phyloP scores from a whole-genome alignment of 2,888 invertebrate genomes.

The Drosophila testacea region DNA sequence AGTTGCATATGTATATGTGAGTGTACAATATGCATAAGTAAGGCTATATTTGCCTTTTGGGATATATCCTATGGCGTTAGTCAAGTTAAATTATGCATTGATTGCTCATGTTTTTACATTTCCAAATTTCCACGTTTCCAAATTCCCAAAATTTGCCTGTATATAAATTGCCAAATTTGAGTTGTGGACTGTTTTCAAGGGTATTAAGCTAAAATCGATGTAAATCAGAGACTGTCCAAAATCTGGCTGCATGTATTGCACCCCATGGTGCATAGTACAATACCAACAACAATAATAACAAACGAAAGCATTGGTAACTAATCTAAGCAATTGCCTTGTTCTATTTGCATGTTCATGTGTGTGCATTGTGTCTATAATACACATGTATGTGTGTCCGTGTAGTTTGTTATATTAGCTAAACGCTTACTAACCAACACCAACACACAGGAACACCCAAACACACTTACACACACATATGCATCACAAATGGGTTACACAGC shows the following conservation, averaged over 20 bases:
- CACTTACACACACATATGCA: slow-evolving; percentile 11
- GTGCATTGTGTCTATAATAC: slow-evolving; percentile 8
- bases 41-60: slow-evolving; percentile 19
- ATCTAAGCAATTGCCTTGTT: slow-evolving; percentile 68
- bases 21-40: slow-evolving; percentile 29
- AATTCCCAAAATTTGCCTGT: neutral
- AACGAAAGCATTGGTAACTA: slow-evolving; percentile 44
- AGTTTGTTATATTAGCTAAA: slow-evolving; percentile 78
- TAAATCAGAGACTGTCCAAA: neutral
- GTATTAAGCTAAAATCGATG: slow-evolving; percentile 6
- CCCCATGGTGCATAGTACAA: slow-evolving; percentile 8
- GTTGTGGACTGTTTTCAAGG: neutral
- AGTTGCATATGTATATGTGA: neutral
- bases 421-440: slow-evolving; percentile 51
- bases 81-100: slow-evolving; percentile 47
- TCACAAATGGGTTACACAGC: slow-evolving; percentile 41
- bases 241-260: slow-evolving; percentile 1
- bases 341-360: slow-evolving; percentile 52
- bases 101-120: slow-evolving; percentile 5
- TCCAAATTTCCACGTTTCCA: neutral
- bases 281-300: slow-evolving; percentile 7
- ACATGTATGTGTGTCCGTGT: slow-evolving; percentile 17
- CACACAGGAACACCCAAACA: neutral
- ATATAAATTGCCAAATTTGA: neutral
- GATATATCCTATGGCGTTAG: slow-evolving; percentile 24